Conservation (phyloP, 2,888 invertebrate species). For the Mystacides longicornis region DNA sequence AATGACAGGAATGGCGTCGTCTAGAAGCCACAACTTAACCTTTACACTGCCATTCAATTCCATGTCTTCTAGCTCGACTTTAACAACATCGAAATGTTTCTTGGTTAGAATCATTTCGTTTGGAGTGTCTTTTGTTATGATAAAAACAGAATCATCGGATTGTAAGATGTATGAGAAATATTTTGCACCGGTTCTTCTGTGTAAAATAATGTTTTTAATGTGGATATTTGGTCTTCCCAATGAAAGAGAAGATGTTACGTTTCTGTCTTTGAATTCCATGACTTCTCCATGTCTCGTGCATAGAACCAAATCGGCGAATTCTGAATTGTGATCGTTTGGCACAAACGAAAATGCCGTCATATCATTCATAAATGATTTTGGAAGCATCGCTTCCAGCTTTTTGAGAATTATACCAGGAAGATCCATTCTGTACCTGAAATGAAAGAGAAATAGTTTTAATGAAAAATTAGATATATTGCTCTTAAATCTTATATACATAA, state of each 20-base stretch:
- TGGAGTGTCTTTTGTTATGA: slow-evolving; percentile 6
- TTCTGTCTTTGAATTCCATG: slow-evolving; percentile 18
- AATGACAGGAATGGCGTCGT: slow-evolving; percentile 18
- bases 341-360: slow-evolving; percentile 11
- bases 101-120: slow-evolving; percentile 8
- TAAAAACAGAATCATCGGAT: not conserved
- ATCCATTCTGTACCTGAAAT: slow-evolving; percentile 12
- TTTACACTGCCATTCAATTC: slow-evolving; percentile 9
- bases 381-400: slow-evolving; percentile 3
- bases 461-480: too few species aligned
- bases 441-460: not conserved
- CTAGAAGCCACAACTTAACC: slow-evolving; percentile 18
- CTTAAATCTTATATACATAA: too few species aligned
- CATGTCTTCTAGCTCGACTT: slow-evolving; percentile 14
- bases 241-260: slow-evolving; percentile 5
- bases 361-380: slow-evolving; percentile 6
- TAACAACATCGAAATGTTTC: slow-evolving; percentile 16
- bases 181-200: not conserved
- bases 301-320: slow-evolving; percentile 13
- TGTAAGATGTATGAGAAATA: slow-evolving; percentile 2
- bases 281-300: slow-evolving; percentile 18
- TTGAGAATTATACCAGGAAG: slow-evolving; percentile 3
- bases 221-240: not conserved
- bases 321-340: not conserved
- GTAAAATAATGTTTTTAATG: slow-evolving; percentile 10